These are phyloP conservation scores for Astyanax mexicanus DNA, from an alignment of 2,797 vertebrate genomes.

Conservation along the genomic window DNA sequence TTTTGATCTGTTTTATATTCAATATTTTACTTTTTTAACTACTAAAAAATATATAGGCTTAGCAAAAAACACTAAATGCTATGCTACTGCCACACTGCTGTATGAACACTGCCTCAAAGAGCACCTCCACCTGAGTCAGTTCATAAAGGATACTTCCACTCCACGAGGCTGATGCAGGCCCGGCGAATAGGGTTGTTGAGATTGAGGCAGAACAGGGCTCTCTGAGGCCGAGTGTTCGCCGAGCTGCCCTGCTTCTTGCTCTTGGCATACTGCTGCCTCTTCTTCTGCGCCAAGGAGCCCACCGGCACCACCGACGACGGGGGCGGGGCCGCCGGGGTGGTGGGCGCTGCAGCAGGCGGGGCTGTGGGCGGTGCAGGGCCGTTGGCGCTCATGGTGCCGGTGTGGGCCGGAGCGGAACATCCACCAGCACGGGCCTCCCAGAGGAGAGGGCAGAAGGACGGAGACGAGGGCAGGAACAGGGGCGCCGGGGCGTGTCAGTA, in stretches of 20 bases:
- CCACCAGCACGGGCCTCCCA: slow-evolving; percentile 95
- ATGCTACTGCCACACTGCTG: no score
- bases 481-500: slow-evolving; percentile 81
- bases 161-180: slow-evolving; percentile 99
- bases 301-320: slow-evolving; percentile 80
- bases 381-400: slow-evolving; percentile 94
- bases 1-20: no score
- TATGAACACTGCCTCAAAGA: background rate
- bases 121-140: background rate
- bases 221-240: slow-evolving; percentile 92
- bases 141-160: slow-evolving; percentile 99
- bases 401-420: slow-evolving; percentile 89
- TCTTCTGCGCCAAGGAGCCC: slow-evolving; percentile 97
- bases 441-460: slow-evolving; percentile 82
- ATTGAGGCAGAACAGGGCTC: slow-evolving; percentile 97
- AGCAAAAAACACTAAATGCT: no score
- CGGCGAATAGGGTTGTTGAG: slow-evolving; percentile 98
- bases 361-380: slow-evolving; percentile 83
- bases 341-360: slow-evolving; percentile 76
- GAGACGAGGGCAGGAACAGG: slow-evolving; percentile 80
- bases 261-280: slow-evolving; percentile 98
- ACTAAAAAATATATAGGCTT: no score
- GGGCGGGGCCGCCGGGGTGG: slow-evolving; percentile 64
- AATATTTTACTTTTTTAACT: no score
- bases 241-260: slow-evolving; percentile 98